phyloP scores from a whole-genome alignment of 2,888 invertebrate species.

The Maniola hyperantus region DNA sequence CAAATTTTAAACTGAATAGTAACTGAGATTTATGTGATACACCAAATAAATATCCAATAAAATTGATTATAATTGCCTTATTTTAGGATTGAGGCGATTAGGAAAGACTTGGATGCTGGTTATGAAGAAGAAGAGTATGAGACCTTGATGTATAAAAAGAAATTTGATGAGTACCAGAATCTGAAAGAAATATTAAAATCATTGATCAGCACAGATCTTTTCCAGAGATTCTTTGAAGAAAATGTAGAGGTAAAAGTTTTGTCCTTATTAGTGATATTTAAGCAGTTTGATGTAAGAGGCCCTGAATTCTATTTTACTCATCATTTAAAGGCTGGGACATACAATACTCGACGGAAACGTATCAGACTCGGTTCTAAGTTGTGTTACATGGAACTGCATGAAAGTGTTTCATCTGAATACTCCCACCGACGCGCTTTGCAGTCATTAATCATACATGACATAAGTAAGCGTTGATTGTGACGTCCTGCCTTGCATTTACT shows the following conservation, averaged over 20 bases:
- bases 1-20: too few species aligned
- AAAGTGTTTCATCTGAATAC: too few species aligned
- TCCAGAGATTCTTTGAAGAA: conserved; percentile 47
- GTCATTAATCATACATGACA: too few species aligned
- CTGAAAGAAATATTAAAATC: conserved; percentile 44
- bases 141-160: conserved; percentile 46
- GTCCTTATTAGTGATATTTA: too few species aligned
- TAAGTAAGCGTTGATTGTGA: too few species aligned
- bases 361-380: too few species aligned
- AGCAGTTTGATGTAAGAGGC: neutral
- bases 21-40: too few species aligned
- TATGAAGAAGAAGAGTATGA: conserved; percentile 51
- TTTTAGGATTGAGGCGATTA: conserved; percentile 55
- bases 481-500: too few species aligned
- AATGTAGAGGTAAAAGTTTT: conserved; percentile 50
- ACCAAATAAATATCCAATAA: neutral
- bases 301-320: neutral
- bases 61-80: conserved; percentile 1
- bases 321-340: neutral
- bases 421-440: too few species aligned
- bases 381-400: too few species aligned
- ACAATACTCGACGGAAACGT: too few species aligned
- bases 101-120: conserved; percentile 47
- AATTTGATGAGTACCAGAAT: conserved; percentile 48
- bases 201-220: conserved; percentile 45